Base-by-base conservation (phyloP, 2,888 invertebrate species). In the Nasonia oneida region DNA sequence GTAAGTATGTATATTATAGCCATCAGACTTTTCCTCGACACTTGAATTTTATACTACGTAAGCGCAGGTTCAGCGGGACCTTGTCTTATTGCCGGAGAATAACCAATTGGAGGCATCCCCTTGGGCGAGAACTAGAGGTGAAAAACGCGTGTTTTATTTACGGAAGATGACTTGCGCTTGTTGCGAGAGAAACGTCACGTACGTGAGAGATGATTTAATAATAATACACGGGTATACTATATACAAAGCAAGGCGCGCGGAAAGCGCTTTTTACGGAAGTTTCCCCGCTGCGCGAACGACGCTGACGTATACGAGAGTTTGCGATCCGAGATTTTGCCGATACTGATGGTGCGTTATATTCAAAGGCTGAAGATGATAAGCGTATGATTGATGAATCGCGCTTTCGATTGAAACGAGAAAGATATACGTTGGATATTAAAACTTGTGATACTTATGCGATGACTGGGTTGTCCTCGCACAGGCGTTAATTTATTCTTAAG, bases 121-220 rank as follows among this genome's bases (percentile, higher is more conserved):
- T 57, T 3, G n/a, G n/a, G n/a, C n/a, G 47, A 47, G 12, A 47
- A 47, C 47, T 47, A 47, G 47, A 47, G 47, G 47, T 47, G 47
- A 47, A 47, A 47, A 47, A 37, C 4, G 4, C 29, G 47, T 47
- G 47, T 57, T 5, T 5, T 57, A n/a, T 57, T 5, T n/a, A 57
- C 57, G 57, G 57, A 57, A 57, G 57, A 57, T 57, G 57, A 57
- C 57, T 57, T 57, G 57, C 57, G 47, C 47, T 57, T 57, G 57
- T 57, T 57, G n/a, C 1, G 57, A 57, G 6, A 57, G 47, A 12
- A 57, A 57, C 57, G 57, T 57, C 57, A 57, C 57, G 57, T 57
- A 57, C n/a, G n/a, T 4, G 57, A 57, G 57, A 57, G 47, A 12
- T 12, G 12, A 47, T 57, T 15, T n/a, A 15, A 10, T 53, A 57